Conservation (phyloP, 2,113 vertebrate genomes). For the Crotalus helleri region DNA sequence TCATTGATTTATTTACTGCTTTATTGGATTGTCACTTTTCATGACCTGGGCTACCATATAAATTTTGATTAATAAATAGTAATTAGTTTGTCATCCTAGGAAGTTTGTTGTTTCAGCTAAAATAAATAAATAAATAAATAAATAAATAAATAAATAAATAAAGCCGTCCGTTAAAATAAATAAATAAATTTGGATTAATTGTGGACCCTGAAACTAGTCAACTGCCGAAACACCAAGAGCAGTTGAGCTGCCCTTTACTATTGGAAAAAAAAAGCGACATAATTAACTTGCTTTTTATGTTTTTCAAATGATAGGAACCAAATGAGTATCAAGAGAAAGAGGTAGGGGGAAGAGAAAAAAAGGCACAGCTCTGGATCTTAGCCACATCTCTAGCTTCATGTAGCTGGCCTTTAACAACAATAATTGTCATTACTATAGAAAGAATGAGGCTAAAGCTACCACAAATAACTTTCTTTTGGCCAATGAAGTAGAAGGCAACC, state of each 20-base stretch:
- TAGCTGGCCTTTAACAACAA: conserved; percentile 19
- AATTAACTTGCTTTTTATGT: conserved; percentile 33
- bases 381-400: background rate
- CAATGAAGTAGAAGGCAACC: conserved; percentile 16
- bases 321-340: background rate
- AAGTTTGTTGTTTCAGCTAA: background rate
- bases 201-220: conserved; percentile 25
- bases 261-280: conserved; percentile 24
- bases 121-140: background rate
- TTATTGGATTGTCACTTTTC: background rate
- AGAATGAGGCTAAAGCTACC: conserved; percentile 40
- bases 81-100: background rate
- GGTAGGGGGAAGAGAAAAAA: background rate
- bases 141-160: background rate
- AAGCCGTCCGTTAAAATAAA: background rate
- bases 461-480: conserved; percentile 8
- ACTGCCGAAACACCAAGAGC: conserved; percentile 7
- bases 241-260: conserved; percentile 33
- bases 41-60: background rate
- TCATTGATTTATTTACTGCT: background rate
- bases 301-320: conserved; percentile 19
- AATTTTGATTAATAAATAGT: background rate
- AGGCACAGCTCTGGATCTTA: background rate
- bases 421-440: background rate
- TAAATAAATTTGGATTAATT: background rate